A percentile compares a stretch with the other conserved stretches of the same genome.
Conservation (phyloP, 1,140 invertebrate genomes). For the Spodoptera frugiperda region DNA sequence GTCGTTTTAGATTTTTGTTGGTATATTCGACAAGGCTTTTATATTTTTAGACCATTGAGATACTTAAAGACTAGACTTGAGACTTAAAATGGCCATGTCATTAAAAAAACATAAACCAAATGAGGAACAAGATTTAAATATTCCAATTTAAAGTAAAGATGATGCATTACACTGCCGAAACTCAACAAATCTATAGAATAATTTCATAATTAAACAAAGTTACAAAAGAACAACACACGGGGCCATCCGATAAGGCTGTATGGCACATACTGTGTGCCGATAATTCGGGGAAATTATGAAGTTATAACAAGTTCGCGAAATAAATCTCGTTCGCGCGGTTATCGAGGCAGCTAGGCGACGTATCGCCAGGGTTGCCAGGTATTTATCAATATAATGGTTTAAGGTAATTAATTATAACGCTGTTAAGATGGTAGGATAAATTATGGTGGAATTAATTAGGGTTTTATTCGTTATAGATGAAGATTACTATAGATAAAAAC, state of each 20-base stretch:
- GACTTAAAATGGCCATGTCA: no score
- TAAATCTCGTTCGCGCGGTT: conserved; percentile 77
- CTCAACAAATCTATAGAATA: neutral
- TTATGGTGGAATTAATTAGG: neutral
- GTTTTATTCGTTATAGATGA: neutral
- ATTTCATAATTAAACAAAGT: conserved; percentile 39
- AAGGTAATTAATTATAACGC: conserved; percentile 44
- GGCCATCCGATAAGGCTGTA: conserved; percentile 53
- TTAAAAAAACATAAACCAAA: no score
- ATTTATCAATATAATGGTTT: conserved; percentile 41
- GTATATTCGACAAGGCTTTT: no score
- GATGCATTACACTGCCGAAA: no score
- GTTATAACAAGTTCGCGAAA: conserved; percentile 79
- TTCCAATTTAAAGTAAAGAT: no score
- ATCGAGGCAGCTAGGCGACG: conserved; percentile 64
- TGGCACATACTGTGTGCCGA: conserved; percentile 65
- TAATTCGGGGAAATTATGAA: conserved; percentile 80
- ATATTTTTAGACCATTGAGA: no score
- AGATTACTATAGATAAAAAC: no score
- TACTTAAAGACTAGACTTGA: no score
- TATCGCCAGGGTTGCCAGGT: conserved; percentile 57
- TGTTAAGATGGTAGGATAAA: conserved; percentile 16
- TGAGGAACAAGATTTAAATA: no score
- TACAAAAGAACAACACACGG: conserved; percentile 47
- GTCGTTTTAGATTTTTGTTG: no score